Evolutionary conservation across 2,113 vertebrate genomes (phyloP), one percentile per base, ranked within the genome.

Genomic region (Gambusia holbrooki): DNA sequence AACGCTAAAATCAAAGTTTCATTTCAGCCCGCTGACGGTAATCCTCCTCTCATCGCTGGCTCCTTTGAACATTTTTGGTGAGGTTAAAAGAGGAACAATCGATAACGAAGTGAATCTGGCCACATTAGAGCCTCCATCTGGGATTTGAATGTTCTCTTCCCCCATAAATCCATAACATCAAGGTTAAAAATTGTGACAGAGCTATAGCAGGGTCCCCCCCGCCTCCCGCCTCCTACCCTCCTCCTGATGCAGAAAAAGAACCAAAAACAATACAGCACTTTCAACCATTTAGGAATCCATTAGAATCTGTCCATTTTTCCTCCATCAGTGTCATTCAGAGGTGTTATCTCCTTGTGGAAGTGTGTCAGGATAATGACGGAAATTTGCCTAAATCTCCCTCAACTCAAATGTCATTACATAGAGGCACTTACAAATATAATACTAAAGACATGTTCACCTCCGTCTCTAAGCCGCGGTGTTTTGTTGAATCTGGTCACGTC

Each of bases 51-150:
- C 83, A 83, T 86, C 67, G 30, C 51, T 58, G 1, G 22, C 82
- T 84, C 62, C 87, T 81, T 87, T 87, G 82, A 91, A 87, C 40
- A 58, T 83, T 77, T 80, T 88, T 7, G 54, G 83, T 84, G 76
- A 76, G 84, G 83, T 88, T 88, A 87, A 91, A 92, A 93, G 86
- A 85, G 69, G 86, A 90, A 84, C 87, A 87, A 93, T 93, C 91
- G 73, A 92, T 94, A 90, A 80, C 89, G 84, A 90, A 87, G 88
- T 89, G 87, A 89, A 91, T 92, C 84, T 81, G 76, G 83, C 77
- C 84, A 87, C 77, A 89, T 92, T 91, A 87, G 78, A 87, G 74
- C 83, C 84, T 63, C 87, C 87, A 62, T 89, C 87, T 89, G 85
- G 87, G 87, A 88, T 79, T 86, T 76, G 78, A 89, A 85, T 81